Percentiles rank a stretch among this genome's conserved stretches.
phyloP scores from a whole-genome alignment of 2,797 vertebrate species.

The Sebastes glaucus region DNA sequence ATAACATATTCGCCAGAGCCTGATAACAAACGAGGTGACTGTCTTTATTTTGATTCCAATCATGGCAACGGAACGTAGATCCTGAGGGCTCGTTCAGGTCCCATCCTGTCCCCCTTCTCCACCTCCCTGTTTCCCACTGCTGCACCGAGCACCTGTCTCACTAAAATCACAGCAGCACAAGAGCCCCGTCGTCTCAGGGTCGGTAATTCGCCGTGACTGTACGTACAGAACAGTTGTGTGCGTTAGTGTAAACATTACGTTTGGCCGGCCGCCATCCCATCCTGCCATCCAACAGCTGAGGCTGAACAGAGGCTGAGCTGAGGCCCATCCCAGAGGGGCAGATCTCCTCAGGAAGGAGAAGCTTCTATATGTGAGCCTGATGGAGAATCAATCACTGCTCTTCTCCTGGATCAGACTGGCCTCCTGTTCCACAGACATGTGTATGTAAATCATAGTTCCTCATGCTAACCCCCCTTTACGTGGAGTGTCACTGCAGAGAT shows the following conservation, averaged over 20 bases:
- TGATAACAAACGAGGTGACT: slow-evolving; percentile 23
- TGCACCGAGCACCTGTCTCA: slow-evolving; percentile 60
- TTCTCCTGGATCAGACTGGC: neutral
- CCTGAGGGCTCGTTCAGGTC: neutral
- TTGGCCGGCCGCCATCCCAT: slow-evolving; percentile 63
- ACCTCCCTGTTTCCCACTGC: slow-evolving; percentile 35
- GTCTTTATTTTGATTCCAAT: slow-evolving; percentile 37
- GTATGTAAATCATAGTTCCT: slow-evolving; percentile 7
- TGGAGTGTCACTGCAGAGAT: neutral
- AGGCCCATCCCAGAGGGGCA: slow-evolving; percentile 18
- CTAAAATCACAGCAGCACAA: slow-evolving; percentile 48
- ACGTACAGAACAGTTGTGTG: slow-evolving; percentile 67
- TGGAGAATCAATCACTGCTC: slow-evolving; percentile 45
- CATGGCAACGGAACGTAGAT: slow-evolving; percentile 13
- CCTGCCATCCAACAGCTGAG: slow-evolving; percentile 71
- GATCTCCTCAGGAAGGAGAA: neutral
- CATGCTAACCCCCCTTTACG: neutral
- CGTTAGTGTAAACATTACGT: slow-evolving; percentile 70
- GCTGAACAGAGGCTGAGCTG: slow-evolving; percentile 48
- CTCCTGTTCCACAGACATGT: slow-evolving; percentile 16
- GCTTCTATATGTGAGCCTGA: slow-evolving; percentile 33
- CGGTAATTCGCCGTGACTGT: slow-evolving; percentile 51
- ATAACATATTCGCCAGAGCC: slow-evolving; percentile 6
- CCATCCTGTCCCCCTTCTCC: neutral
- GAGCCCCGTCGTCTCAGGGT: slow-evolving; percentile 21